Evolutionary conservation across 2,888 invertebrate genomes (phyloP).

Genomic region (Sialis fuliginosa): DNA sequence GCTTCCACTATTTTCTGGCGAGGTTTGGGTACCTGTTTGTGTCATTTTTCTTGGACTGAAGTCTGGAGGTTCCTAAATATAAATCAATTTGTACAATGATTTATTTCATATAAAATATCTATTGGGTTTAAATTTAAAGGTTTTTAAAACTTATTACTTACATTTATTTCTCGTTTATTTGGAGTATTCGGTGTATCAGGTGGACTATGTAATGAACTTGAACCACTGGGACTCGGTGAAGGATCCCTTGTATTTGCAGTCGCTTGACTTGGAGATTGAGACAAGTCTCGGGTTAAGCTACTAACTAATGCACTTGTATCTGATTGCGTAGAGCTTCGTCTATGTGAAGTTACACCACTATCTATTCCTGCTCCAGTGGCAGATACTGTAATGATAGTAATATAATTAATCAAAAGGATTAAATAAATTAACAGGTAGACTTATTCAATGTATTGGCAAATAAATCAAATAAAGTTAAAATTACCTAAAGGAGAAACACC

Average conservation of each 20-base stretch:
- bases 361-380: slow-evolving; percentile 20
- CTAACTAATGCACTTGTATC: slow-evolving; percentile 43
- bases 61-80: slow-evolving; percentile 18
- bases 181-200: slow-evolving; percentile 30
- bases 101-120: neutral
- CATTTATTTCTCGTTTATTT: slow-evolving; percentile 19
- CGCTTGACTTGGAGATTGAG: slow-evolving; percentile 35
- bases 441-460: neutral
- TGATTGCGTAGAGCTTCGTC: slow-evolving; percentile 35
- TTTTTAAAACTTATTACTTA: neutral
- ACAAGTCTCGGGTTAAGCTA: slow-evolving; percentile 40
- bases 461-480: neutral
- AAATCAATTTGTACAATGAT: neutral
- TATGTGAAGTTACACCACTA: slow-evolving; percentile 23
- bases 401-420: neutral
- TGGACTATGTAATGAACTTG: slow-evolving; percentile 31
- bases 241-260: slow-evolving; percentile 29
- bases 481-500: slow-evolving; percentile 36
- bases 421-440: neutral
- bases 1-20: slow-evolving; percentile 34
- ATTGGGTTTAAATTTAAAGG: neutral
- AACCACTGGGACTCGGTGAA: slow-evolving; percentile 35
- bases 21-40: slow-evolving; percentile 53
- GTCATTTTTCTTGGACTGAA: slow-evolving; percentile 28
- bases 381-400: slow-evolving; percentile 20